Conservation (phyloP, 2,797 vertebrate species). For the Acrossocheilus fasciatus region DNA sequence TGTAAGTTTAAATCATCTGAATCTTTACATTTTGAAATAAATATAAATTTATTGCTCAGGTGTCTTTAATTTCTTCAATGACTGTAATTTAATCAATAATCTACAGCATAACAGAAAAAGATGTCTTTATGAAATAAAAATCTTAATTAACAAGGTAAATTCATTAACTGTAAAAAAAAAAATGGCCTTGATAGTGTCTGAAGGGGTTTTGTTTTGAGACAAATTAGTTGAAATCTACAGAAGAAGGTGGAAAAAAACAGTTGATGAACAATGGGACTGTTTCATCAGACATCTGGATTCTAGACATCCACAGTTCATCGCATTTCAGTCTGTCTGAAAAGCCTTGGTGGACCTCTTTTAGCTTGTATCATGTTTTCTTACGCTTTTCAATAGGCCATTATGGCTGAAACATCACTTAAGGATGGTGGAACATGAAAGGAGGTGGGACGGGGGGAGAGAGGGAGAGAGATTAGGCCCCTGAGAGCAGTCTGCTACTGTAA, state of each 20-base stretch:
- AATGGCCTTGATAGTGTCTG: background rate
- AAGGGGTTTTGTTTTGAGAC: background rate
- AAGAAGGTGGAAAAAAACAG: background rate
- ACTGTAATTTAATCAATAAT: background rate
- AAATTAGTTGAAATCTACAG: conserved; percentile 17
- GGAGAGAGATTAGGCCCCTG: conserved; percentile 75
- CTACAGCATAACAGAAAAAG: background rate
- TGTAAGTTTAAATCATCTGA: background rate
- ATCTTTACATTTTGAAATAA: background rate
- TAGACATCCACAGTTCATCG: conserved; percentile 24
- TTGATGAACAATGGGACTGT: conserved; percentile 11
- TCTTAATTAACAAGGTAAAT: background rate
- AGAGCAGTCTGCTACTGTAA: conserved; percentile 73
- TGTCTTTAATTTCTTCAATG: background rate
- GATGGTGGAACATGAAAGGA: conserved; percentile 76
- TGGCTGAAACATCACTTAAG: conserved; percentile 73
- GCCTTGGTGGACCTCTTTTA: conserved; percentile 36
- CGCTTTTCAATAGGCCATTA: conserved; percentile 75
- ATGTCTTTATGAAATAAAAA: conserved; percentile 4
- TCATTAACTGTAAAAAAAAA: too few species aligned
- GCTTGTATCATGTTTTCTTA: conserved; percentile 47
- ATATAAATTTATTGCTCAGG: background rate
- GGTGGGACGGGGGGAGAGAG: conserved; percentile 69
- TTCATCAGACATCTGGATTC: conserved; percentile 29
- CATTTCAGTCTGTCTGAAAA: conserved; percentile 38